These are phyloP conservation scores for Apocheima hispidaria DNA, from an alignment of 2,888 invertebrate genomes.

Conservation along the genomic window DNA sequence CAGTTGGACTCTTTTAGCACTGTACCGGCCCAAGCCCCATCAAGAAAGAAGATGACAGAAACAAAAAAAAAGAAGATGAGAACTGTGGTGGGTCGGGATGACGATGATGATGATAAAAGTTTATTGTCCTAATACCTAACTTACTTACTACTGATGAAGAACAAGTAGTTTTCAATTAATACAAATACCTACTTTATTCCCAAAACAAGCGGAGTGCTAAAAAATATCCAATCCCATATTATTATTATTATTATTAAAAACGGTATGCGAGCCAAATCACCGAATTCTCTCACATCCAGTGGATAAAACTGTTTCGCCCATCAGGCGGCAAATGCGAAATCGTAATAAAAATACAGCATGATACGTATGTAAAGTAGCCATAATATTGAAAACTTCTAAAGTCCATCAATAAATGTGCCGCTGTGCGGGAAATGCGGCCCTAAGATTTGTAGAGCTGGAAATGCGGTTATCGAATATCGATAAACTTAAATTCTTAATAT, in stretches of 20 bases:
- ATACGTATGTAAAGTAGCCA: conserved; percentile 83
- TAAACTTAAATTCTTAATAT: no score
- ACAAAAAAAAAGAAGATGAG: no score
- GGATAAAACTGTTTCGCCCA: conserved; percentile 71
- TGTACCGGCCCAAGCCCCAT: no score
- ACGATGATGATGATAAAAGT: no score
- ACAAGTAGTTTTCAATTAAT: no score
- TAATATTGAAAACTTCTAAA: conserved; percentile 86
- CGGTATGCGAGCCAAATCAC: conserved; percentile 50
- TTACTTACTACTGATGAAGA: no score
- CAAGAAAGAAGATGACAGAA: no score
- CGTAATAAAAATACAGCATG: conserved; percentile 83
- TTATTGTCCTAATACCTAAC: no score
- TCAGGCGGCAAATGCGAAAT: conserved; percentile 86
- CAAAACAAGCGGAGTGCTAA: neutral
- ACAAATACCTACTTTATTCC: no score
- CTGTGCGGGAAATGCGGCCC: conserved; percentile 69
- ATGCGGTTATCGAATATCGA: conserved; percentile 32
- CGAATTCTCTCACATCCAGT: conserved; percentile 54
- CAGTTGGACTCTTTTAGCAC: no score
- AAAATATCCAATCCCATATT: neutral
- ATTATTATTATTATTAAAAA: conserved; percentile 39
- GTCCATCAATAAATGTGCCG: conserved; percentile 84
- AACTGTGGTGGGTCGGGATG: no score
- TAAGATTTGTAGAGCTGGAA: conserved; percentile 33